phyloP scores from a whole-genome alignment of 2,888 invertebrate species.

The Argynnis bischoffii region DNA sequence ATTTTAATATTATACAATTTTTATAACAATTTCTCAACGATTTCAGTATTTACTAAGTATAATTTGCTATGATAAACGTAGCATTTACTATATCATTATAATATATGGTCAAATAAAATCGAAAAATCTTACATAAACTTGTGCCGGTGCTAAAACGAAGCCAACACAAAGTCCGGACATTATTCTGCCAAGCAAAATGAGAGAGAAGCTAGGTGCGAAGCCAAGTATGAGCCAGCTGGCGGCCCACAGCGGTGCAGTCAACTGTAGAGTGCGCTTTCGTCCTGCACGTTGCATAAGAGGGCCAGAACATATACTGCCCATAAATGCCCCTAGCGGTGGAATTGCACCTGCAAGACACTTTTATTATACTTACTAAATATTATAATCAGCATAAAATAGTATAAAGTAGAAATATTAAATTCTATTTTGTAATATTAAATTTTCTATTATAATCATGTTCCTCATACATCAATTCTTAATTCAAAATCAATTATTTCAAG shows the following conservation, averaged over 20 bases:
- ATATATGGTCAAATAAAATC: background rate
- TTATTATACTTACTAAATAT: background rate
- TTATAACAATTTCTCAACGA: too few species aligned
- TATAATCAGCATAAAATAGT: background rate
- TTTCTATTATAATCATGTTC: too few species aligned
- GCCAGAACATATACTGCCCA: conserved; percentile 80
- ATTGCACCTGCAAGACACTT: conserved; percentile 68
- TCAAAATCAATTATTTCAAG: too few species aligned
- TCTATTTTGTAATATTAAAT: too few species aligned
- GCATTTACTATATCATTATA: background rate
- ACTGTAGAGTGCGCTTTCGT: conserved; percentile 74
- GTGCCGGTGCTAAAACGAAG: conserved; percentile 83
- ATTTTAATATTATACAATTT: too few species aligned
- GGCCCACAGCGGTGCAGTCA: conserved; percentile 77
- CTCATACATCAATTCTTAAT: too few species aligned
- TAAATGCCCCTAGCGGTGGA: conserved; percentile 81
- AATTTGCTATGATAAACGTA: too few species aligned
- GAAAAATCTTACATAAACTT: conserved; percentile 82
- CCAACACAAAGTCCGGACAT: conserved; percentile 84
- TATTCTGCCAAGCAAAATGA: conserved; percentile 79
- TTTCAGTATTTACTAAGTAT: too few species aligned
- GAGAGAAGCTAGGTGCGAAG: conserved; percentile 66
- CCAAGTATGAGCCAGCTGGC: conserved; percentile 82
- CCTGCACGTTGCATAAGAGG: conserved; percentile 79
- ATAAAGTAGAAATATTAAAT: too few species aligned